Percentiles rank a stretch among this genome's conserved stretches.
phyloP scores from a whole-genome alignment of 2,797 vertebrate species.

The Cynopterus sphinx region DNA sequence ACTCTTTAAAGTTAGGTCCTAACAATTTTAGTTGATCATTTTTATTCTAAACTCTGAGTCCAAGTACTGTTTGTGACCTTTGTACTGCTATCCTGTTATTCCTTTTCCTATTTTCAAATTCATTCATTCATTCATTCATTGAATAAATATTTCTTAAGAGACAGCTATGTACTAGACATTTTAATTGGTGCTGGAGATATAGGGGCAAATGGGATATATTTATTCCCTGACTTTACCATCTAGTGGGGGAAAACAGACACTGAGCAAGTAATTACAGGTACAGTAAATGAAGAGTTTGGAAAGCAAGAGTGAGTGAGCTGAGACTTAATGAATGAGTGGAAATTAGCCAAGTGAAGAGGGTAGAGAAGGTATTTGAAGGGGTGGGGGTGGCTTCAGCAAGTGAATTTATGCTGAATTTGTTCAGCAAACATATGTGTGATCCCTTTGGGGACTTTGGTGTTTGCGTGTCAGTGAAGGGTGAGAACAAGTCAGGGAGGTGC shows the following conservation, averaged over 20 bases:
- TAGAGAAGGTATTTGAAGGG: background rate
- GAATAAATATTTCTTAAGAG: conserved; percentile 15
- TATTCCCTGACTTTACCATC: background rate
- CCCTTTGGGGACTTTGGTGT: background rate
- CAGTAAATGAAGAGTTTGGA: background rate
- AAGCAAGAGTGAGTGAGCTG: background rate
- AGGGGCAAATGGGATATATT: background rate
- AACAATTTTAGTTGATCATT: background rate
- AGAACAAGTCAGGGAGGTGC: background rate
- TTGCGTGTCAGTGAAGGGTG: background rate
- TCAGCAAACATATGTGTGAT: background rate
- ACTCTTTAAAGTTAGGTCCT: conserved; percentile 15
- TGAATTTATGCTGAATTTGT: background rate
- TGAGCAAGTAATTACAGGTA: background rate
- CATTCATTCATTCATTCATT: background rate
- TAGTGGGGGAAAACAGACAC: background rate
- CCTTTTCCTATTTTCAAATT: background rate
- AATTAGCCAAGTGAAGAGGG: background rate
- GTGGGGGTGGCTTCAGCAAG: background rate
- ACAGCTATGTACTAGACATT: background rate
- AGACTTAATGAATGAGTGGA: background rate
- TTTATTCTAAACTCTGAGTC: background rate
- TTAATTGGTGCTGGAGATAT: background rate
- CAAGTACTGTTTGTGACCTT: background rate
- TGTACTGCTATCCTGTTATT: background rate